Percentiles rank a stretch among this genome's conserved stretches.
Conservation (phyloP, 1,140 invertebrate species). For the Akabosia matsudoensis region DNA sequence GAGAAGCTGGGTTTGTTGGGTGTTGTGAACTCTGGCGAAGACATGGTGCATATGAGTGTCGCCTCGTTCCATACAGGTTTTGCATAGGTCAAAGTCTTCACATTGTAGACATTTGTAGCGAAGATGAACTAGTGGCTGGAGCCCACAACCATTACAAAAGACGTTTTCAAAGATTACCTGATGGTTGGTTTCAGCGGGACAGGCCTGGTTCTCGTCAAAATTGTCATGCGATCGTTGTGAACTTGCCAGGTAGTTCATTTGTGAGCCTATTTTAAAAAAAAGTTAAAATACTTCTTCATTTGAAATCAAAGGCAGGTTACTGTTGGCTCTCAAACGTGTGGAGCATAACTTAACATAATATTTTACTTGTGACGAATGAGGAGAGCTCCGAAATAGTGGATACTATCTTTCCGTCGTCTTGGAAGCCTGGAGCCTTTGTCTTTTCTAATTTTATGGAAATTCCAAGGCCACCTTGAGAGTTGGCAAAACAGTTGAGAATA, state of each 20-base stretch:
- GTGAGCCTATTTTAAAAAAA: no score
- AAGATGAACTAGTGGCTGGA: not conserved
- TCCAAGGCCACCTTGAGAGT: not conserved
- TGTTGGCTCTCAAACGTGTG: no score
- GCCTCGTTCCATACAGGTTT: not conserved
- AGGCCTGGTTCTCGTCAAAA: no score
- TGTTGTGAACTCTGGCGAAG: not conserved
- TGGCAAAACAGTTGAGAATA: not conserved
- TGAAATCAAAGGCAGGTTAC: no score
- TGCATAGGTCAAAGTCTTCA: not conserved
- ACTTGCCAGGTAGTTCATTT: no score
- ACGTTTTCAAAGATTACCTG: not conserved
- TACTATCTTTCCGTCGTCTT: not conserved
- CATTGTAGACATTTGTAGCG: constrained; percentile 12
- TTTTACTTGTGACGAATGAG: not conserved
- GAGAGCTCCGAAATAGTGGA: not conserved
- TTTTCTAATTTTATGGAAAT: not conserved
- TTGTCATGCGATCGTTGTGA: no score
- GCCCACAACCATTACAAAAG: not conserved
- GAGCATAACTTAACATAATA: no score
- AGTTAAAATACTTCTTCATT: no score
- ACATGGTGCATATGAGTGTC: not conserved
- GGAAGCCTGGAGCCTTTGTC: not conserved
- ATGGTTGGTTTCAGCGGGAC: no score
- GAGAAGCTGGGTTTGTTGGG: not conserved